Conservation (phyloP, 2,113 vertebrate species). For the Helogale parvula region DNA sequence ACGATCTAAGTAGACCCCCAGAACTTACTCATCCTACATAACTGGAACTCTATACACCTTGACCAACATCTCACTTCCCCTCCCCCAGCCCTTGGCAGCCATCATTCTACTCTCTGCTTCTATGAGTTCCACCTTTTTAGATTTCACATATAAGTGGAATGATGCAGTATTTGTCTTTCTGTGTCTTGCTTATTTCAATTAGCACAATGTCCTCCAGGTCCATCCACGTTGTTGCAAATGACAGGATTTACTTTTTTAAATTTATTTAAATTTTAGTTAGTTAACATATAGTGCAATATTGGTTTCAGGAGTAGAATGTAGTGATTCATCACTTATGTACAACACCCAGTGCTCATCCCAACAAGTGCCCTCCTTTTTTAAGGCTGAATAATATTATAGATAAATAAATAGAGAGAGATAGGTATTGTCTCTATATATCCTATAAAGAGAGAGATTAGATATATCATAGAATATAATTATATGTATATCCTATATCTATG, state of each 20-base stretch:
- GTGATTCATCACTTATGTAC: too few species aligned
- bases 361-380: neutral
- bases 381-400: neutral
- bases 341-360: too few species aligned
- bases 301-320: too few species aligned
- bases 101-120: neutral
- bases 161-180: neutral
- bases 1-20: rapidly evolving
- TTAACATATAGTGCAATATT: too few species aligned
- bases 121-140: neutral
- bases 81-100: neutral
- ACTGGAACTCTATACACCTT: neutral
- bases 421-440: neutral
- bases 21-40: neutral
- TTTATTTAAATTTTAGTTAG: too few species aligned
- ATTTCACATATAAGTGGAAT: neutral
- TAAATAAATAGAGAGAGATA: neutral
- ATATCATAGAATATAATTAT: neutral
- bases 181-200: neutral
- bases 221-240: neutral
- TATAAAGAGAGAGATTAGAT: neutral
- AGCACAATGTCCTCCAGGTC: neutral
- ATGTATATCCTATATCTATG: neutral
- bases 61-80: neutral
- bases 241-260: neutral